These are phyloP conservation scores for Branchipolynoe longqiensis DNA, from an alignment of 2,888 invertebrate species.

Conservation along the genomic window DNA sequence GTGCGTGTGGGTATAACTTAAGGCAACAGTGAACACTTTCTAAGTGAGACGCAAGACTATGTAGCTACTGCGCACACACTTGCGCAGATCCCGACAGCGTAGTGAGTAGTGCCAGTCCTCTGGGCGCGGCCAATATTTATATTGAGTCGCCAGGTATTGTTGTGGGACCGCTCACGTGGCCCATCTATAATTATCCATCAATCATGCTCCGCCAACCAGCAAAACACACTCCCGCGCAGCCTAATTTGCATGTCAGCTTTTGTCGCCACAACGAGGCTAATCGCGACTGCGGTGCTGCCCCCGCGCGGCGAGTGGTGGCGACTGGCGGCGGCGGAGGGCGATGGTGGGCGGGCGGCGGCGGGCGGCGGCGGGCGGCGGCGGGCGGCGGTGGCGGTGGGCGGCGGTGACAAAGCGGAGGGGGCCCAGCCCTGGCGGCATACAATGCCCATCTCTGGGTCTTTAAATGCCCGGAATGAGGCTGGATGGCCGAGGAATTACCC, in stretches of 20 bases:
- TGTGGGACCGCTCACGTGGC: conserved; percentile 40
- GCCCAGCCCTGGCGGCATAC: neutral
- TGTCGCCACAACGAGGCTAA: conserved; percentile 52
- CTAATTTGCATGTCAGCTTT: conserved; percentile 56
- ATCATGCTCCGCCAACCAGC: conserved; percentile 54
- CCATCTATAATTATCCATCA: conserved; percentile 55
- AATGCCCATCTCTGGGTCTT: conserved; percentile 46
- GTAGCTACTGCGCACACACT: too few relatives aligned
- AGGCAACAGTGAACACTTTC: too few relatives aligned
- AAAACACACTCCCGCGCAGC: conserved; percentile 54
- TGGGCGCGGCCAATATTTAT: conserved; percentile 42
- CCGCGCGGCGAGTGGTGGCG: neutral
- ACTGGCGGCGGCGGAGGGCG: neutral
- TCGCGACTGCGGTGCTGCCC: conserved; percentile 26
- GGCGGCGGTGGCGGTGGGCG: neutral
- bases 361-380: neutral
- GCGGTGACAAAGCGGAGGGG: neutral
- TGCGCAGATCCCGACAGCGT: too few relatives aligned
- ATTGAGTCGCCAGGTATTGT: neutral
- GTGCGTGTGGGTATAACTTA: too few relatives aligned
- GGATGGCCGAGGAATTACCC: conserved; percentile 34
- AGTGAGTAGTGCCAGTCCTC: conserved; percentile 20
- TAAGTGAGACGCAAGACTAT: too few relatives aligned
- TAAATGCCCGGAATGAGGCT: neutral
- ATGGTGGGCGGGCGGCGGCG: neutral